phyloP scores from a whole-genome alignment of 2,888 invertebrate species.

The Meliscaeva auricollis region DNA sequence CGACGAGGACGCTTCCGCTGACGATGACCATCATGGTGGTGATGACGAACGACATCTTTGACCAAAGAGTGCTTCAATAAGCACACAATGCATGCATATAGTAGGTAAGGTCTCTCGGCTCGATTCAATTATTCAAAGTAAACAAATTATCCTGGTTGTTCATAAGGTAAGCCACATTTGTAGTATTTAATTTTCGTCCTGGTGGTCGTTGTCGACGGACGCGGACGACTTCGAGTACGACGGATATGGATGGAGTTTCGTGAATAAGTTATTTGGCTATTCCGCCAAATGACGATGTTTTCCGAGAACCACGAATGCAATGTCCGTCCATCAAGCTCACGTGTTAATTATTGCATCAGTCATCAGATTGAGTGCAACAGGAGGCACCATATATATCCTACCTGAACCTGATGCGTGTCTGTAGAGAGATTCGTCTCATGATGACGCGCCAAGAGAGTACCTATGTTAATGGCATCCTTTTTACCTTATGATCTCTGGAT shows the following conservation, averaged over 20 bases:
- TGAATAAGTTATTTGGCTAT: constrained; percentile 69
- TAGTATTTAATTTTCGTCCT: constrained; percentile 46
- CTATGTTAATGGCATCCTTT: constrained; percentile 68
- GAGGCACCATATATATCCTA: constrained; percentile 2
- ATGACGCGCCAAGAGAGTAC: background rate
- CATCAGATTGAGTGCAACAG: constrained; percentile 69
- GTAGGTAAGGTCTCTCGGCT: constrained; percentile 16
- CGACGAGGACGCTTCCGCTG: background rate
- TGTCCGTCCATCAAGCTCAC: constrained; percentile 62
- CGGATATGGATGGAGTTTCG: constrained; percentile 35
- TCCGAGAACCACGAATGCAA: constrained; percentile 60
- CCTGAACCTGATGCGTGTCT: too few species aligned
- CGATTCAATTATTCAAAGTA: constrained; percentile 72
- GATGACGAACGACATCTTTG: constrained; percentile 56
- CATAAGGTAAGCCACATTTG: constrained; percentile 25
- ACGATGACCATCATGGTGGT: background rate
- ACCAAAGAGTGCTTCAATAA: too few species aligned
- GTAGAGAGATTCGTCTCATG: constrained; percentile 11
- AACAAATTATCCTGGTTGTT: constrained; percentile 70
- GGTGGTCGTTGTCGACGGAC: constrained; percentile 14
- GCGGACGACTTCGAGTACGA: too few species aligned
- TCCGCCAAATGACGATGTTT: constrained; percentile 52
- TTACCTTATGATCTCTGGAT: constrained; percentile 73
- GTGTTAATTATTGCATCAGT: constrained; percentile 75
- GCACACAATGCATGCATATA: background rate